Conservation (phyloP, 2,113 vertebrate genomes). For the Pica pica region DNA sequence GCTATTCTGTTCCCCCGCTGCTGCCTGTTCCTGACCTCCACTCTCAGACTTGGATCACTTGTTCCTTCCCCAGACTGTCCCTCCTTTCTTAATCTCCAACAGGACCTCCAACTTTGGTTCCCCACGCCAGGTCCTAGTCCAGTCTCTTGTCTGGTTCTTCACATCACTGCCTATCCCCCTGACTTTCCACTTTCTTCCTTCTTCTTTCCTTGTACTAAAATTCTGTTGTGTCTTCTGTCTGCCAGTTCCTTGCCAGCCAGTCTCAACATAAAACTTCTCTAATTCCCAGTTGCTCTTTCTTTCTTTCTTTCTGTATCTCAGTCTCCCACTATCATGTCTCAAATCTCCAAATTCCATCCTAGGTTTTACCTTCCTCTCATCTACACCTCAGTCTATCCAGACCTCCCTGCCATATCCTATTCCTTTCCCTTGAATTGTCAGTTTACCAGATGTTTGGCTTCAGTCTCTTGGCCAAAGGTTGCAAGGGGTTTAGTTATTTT, state of each 20-base stretch:
- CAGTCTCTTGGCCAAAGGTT: neutral
- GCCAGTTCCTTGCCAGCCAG: neutral
- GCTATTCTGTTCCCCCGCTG: neutral
- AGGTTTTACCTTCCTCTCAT: neutral
- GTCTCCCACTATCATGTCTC: neutral
- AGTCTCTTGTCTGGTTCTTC: neutral
- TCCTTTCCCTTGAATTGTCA: neutral
- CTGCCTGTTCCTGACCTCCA: neutral
- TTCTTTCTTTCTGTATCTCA: neutral
- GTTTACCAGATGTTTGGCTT: neutral
- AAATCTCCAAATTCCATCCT: neutral
- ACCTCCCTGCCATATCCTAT: neutral
- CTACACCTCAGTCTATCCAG: neutral
- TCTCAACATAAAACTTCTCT: neutral
- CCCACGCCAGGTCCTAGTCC: neutral
- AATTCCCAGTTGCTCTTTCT: neutral
- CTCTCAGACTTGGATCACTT: neutral
- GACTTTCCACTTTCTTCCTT: neutral
- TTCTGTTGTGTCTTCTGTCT: neutral
- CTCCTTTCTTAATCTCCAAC: neutral
- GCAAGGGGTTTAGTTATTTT: neutral
- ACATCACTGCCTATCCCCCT: neutral
- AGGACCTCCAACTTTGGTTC: neutral
- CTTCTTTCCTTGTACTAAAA: neutral
- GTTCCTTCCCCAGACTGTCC: neutral